A percentile compares a stretch with the other conserved stretches of the same genome.
phyloP scores from a whole-genome alignment of 2,113 vertebrate species.

The Oncorhynchus kisutch region DNA sequence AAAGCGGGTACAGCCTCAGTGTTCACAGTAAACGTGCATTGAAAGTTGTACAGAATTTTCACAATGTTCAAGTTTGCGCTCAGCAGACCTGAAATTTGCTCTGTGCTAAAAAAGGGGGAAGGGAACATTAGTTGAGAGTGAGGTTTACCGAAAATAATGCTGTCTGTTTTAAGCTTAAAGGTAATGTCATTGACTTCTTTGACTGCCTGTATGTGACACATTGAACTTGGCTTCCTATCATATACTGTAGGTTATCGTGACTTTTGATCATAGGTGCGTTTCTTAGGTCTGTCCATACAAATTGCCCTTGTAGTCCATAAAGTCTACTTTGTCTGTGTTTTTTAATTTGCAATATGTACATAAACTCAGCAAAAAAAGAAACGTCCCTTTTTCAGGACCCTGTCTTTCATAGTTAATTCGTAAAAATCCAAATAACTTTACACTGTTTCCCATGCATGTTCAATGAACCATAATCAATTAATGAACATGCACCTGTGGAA shows the following conservation, averaged over 20 bases:
- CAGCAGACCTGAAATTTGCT: no score
- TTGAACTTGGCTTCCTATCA: not conserved
- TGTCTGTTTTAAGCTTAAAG: slow-evolving; percentile 25
- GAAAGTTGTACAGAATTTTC: no score
- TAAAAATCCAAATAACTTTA: no score
- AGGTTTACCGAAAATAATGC: slow-evolving; percentile 10
- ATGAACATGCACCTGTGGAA: no score
- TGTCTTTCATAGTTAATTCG: no score
- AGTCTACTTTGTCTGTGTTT: not conserved
- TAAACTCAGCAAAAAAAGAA: no score
- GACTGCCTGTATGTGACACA: not conserved
- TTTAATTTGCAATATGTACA: not conserved
- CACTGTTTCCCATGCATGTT: no score
- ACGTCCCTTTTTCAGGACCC: no score
- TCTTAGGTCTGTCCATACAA: slow-evolving; percentile 14
- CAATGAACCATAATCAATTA: no score
- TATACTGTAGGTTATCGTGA: not conserved
- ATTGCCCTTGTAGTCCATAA: slow-evolving; percentile 2
- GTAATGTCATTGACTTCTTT: slow-evolving; percentile 8
- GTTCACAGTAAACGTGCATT: no score
- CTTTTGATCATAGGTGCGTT: not conserved
- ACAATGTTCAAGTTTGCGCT: no score
- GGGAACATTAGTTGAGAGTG: slow-evolving; percentile 43
- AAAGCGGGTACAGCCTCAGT: no score
- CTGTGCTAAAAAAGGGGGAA: slow-evolving; percentile 23